These are phyloP conservation scores for Toxostoma redivivum DNA, from an alignment of 2,113 vertebrate species.

Conservation along the genomic window DNA sequence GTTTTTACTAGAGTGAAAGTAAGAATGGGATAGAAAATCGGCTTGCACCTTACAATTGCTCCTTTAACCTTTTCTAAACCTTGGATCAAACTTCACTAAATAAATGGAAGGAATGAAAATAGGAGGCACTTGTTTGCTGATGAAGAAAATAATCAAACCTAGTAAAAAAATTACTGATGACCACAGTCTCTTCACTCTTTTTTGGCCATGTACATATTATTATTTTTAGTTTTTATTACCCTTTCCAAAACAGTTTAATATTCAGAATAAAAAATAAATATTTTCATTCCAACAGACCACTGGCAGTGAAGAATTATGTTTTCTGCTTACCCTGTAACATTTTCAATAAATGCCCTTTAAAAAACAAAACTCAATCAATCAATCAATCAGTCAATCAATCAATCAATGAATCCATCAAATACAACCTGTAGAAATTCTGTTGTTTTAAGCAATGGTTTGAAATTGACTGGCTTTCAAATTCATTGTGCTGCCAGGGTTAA, in stretches of 20 bases:
- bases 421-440: not conserved
- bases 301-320: not conserved
- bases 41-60: not conserved
- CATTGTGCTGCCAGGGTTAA: not conserved
- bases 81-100: not conserved
- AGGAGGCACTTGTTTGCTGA: not conserved
- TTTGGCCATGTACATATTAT: accelerated
- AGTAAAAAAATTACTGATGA: not conserved
- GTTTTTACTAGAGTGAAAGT: not conserved
- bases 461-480: not conserved
- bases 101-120: not conserved
- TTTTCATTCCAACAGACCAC: not conserved
- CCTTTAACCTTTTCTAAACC: not conserved
- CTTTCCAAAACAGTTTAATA: not conserved
- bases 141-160: not conserved
- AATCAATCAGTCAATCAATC: no score
- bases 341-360: not conserved
- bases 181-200: not conserved
- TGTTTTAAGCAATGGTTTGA: not conserved
- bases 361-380: not conserved
- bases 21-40: not conserved
- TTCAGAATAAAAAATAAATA: not conserved
- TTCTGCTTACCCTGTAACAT: not conserved
- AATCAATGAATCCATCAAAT: not conserved
- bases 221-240: not conserved